phyloP scores from a whole-genome alignment of 1,140 invertebrate species.

The Tribolium madens region DNA sequence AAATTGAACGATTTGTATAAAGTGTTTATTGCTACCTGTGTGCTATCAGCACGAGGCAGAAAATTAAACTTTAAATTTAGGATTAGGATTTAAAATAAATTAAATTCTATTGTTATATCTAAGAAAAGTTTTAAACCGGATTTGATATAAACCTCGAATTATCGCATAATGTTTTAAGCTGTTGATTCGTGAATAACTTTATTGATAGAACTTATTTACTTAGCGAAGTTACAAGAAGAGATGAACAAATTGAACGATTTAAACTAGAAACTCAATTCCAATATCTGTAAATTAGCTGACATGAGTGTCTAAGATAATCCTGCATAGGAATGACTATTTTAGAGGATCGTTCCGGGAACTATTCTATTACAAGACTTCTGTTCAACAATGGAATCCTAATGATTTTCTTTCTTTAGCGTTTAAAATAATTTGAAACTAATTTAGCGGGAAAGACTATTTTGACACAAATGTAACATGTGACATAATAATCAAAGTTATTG shows the following conservation, averaged over 20 bases:
- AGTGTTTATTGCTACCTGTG: background rate
- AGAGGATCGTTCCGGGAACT: background rate
- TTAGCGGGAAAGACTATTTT: background rate
- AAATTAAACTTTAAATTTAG: conserved; percentile 3
- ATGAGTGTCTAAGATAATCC: background rate
- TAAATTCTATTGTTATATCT: conserved; percentile 14
- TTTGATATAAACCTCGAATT: background rate
- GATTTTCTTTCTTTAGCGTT: background rate
- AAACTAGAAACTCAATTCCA: background rate
- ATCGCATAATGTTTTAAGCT: background rate
- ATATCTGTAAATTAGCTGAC: background rate
- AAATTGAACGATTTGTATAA: background rate
- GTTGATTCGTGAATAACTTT: background rate
- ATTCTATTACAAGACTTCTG: background rate
- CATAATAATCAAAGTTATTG: background rate
- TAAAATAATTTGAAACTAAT: background rate
- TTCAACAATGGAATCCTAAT: background rate
- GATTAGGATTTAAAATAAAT: conserved; percentile 26
- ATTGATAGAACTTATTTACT: background rate
- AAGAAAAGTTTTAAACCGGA: conserved; percentile 11
- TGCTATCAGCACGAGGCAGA: background rate
- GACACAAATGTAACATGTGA: background rate
- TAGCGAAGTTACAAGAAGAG: background rate
- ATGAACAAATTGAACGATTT: background rate
- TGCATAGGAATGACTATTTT: background rate